These are phyloP conservation scores for Orthosia cruda DNA, from an alignment of 2,888 invertebrate species.

Conservation along the genomic window DNA sequence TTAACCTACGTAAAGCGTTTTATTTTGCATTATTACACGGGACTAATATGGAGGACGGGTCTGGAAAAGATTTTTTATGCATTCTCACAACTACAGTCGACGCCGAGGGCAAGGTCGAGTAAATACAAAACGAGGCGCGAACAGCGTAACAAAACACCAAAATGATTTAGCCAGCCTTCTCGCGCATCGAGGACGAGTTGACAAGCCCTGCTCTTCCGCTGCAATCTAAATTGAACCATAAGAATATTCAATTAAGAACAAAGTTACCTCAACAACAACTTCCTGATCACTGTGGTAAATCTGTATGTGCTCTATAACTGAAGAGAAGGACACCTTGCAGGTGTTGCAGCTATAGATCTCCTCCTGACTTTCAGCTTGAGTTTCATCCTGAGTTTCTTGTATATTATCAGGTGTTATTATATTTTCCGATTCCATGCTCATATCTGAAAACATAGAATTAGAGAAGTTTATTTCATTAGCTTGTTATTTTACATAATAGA, in stretches of 20 bases:
- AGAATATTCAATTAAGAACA: background rate
- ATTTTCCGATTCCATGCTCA: slow-evolving; percentile 74
- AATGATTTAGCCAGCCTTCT: background rate
- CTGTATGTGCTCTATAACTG: slow-evolving; percentile 93
- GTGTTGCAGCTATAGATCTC: slow-evolving; percentile 93
- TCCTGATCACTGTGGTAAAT: slow-evolving; percentile 93
- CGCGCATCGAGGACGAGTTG: background rate
- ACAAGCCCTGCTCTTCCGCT: accelerated
- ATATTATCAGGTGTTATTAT: slow-evolving; percentile 72
- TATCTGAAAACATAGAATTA: slow-evolving; percentile 69
- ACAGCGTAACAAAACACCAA: background rate
- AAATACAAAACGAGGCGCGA: background rate
- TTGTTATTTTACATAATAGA: too few relatives aligned
- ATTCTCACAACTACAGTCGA: background rate
- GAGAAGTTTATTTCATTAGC: background rate
- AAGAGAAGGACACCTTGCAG: slow-evolving; percentile 93
- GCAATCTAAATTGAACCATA: slow-evolving; percentile 26
- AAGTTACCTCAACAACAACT: slow-evolving; percentile 92
- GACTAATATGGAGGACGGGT: background rate
- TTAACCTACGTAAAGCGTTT: too few relatives aligned
- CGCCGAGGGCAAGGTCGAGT: too few relatives aligned
- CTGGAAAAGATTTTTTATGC: background rate
- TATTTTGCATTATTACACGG: too few relatives aligned
- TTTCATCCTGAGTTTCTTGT: slow-evolving; percentile 77
- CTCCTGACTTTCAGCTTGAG: slow-evolving; percentile 72